These are phyloP conservation scores for Lithophane semibrunnea DNA, from an alignment of 2,888 invertebrate species.

Conservation along the genomic window DNA sequence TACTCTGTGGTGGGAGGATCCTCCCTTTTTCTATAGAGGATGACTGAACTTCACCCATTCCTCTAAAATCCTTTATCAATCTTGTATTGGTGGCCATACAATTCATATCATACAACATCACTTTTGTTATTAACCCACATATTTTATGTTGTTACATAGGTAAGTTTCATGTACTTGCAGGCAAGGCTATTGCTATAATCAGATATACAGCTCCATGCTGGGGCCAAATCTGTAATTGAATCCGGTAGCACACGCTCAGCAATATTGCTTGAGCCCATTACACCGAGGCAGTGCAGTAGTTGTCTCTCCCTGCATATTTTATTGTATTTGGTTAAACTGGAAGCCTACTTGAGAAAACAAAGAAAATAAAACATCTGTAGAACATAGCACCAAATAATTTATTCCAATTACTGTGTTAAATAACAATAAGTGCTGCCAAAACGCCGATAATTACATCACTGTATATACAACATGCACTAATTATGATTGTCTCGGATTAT, in stretches of 20 bases:
- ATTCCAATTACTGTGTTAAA: constrained; percentile 70
- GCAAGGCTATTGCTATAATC: too few species aligned
- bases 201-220: too few species aligned
- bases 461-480: constrained; percentile 68
- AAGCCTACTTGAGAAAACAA: background rate
- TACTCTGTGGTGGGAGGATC: too few species aligned
- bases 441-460: constrained; percentile 61
- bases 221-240: too few species aligned
- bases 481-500: constrained; percentile 49
- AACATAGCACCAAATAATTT: constrained; percentile 88
- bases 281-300: too few species aligned
- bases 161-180: background rate
- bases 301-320: background rate
- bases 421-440: constrained; percentile 68
- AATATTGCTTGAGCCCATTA: too few species aligned
- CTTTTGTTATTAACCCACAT: background rate
- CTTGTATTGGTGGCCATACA: background rate
- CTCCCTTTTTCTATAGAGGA: too few species aligned
- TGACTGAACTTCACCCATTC: too few species aligned
- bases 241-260: too few species aligned
- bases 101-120: background rate
- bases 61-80: too few species aligned
- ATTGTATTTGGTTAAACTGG: background rate
- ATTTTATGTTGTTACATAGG: background rate
- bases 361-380: constrained; percentile 67